Evolutionary conservation across 2,113 vertebrate genomes (phyloP).

Genomic region (Hipposideros armiger): DNA sequence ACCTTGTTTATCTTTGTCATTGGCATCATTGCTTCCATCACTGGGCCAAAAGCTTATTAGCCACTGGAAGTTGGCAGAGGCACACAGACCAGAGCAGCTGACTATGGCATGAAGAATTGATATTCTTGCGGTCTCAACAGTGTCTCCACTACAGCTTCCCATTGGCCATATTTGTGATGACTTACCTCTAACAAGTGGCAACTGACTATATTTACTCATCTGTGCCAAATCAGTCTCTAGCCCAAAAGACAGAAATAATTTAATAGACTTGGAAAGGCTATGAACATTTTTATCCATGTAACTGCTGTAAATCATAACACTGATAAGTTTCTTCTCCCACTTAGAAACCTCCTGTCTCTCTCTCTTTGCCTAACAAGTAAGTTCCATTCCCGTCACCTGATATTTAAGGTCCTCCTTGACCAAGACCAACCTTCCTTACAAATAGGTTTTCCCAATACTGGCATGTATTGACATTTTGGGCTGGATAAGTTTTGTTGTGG

Average conservation of each 20-base stretch:
- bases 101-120: neutral
- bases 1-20: constrained; percentile 60
- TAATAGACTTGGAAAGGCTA: neutral
- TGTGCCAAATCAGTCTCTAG: constrained; percentile 14
- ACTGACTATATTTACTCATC: neutral
- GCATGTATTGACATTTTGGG: neutral
- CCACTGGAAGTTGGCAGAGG: constrained; percentile 51
- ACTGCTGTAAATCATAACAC: neutral
- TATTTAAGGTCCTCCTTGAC: neutral
- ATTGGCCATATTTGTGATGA: neutral
- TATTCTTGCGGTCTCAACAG: neutral
- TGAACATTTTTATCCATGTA: neutral
- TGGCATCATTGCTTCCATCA: neutral
- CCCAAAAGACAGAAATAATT: neutral
- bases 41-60: constrained; percentile 61
- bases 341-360: neutral
- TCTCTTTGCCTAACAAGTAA: neutral
- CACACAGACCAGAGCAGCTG: neutral
- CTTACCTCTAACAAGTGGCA: neutral
- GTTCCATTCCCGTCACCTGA: neutral
- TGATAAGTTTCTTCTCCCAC: neutral
- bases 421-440: neutral
- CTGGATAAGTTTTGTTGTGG: neutral
- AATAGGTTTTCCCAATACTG: neutral
- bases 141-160: neutral